Conservation (phyloP, 1,140 invertebrate species). For the Meteorus sp. region DNA sequence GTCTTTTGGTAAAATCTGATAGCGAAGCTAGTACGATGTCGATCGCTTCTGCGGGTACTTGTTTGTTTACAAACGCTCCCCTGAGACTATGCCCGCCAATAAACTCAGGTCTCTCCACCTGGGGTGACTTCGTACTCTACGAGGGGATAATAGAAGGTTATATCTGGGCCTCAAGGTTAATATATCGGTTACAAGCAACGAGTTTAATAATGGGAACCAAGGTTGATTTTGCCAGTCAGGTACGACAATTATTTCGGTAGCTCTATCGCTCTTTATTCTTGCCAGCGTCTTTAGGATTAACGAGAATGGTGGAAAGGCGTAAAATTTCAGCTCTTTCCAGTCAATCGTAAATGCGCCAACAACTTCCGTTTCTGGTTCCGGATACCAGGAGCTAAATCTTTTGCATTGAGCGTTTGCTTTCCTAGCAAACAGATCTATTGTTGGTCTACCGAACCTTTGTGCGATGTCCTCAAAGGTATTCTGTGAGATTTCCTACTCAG, state of each 20-base stretch:
- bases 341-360: slow-evolving; percentile 15
- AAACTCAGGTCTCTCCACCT: slow-evolving; percentile 5
- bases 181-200: slow-evolving; percentile 1
- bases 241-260: slow-evolving; percentile 16
- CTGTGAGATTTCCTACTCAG: slow-evolving; percentile 1
- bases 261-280: slow-evolving; percentile 18
- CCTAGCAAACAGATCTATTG: slow-evolving; percentile 1
- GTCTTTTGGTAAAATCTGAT: no score
- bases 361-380: neutral
- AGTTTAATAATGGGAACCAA: slow-evolving; percentile 21
- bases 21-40: no score
- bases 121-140: slow-evolving; percentile 10
- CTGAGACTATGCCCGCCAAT: slow-evolving; percentile 2
- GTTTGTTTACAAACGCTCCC: neutral
- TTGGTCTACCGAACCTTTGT: neutral
- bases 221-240: slow-evolving; percentile 22
- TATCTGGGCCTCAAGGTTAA: neutral
- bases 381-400: neutral
- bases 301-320: slow-evolving; percentile 14
- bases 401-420: neutral
- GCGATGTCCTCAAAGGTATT: neutral
- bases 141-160: slow-evolving; percentile 18
- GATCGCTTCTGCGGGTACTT: no score
- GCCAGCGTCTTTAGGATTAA: neutral
- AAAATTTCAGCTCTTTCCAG: slow-evolving; percentile 1